A percentile compares a stretch with the other conserved stretches of the same genome.
Evolutionary conservation across 2,888 invertebrate species (phyloP).

Genomic region (Melanchra persicariae): DNA sequence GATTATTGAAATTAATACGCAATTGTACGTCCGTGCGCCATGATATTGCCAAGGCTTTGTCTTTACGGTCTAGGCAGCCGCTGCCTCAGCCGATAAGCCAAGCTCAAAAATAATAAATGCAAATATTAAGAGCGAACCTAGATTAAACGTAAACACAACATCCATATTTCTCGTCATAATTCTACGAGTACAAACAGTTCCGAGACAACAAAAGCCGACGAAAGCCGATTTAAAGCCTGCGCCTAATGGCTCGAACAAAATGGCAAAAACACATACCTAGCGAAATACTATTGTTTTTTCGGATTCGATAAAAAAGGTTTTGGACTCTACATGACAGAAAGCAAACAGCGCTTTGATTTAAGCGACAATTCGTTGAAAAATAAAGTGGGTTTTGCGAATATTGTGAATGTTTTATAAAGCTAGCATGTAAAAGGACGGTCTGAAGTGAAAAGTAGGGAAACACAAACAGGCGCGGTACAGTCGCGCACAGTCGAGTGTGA

Average conservation of each 20-base stretch:
- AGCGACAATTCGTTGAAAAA: slow-evolving; percentile 8
- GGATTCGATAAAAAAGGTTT: slow-evolving; percentile 24
- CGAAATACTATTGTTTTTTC: slow-evolving; percentile 22
- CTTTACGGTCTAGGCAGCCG: neutral
- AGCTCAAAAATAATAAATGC: slow-evolving; percentile 3
- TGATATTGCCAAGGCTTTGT: neutral
- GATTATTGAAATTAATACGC: neutral
- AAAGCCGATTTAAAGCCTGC: slow-evolving; percentile 36
- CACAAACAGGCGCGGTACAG: slow-evolving; percentile 22
- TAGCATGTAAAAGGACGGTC: slow-evolving; percentile 2
- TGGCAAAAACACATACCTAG: slow-evolving; percentile 4
- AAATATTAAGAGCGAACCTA: slow-evolving; percentile 1
- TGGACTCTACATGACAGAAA: slow-evolving; percentile 9
- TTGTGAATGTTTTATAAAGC: slow-evolving; percentile 12
- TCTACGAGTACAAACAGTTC: slow-evolving; percentile 6
- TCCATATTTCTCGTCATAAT: slow-evolving; percentile 13
- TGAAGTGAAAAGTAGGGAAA: slow-evolving; percentile 12
- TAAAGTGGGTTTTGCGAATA: neutral
- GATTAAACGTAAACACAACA: slow-evolving; percentile 1
- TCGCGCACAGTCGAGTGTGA: neutral
- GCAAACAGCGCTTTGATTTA: slow-evolving; percentile 27
- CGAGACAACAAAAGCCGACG: slow-evolving; percentile 11
- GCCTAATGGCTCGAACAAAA: slow-evolving; percentile 17
- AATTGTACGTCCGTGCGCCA: neutral
- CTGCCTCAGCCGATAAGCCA: neutral